phyloP scores from a whole-genome alignment of 2,888 invertebrate genomes.

The Trichogramma evanescens region DNA sequence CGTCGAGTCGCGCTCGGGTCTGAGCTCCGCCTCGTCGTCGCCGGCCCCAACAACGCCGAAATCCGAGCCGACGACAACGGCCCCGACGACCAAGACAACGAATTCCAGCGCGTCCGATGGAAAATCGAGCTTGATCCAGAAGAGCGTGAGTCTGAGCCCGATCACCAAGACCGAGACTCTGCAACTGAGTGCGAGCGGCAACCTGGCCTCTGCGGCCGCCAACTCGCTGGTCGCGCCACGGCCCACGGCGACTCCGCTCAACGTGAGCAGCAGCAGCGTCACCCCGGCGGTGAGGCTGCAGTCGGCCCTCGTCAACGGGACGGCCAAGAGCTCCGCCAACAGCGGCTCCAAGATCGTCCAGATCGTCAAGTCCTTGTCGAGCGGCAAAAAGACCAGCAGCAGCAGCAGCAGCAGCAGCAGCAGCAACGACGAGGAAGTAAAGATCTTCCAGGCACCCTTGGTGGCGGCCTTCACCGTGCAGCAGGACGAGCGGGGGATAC shows the following conservation, averaged over 20 bases:
- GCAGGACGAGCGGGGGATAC: conserved; percentile 71
- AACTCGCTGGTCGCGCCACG: conserved; percentile 35
- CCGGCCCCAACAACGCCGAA: conserved; percentile 14
- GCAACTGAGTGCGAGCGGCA: conserved; percentile 34
- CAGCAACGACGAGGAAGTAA: conserved; percentile 55
- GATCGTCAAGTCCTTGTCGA: background rate
- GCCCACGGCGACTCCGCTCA: conserved; percentile 30
- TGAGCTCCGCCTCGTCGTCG: conserved; percentile 9
- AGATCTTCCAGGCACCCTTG: conserved; percentile 73
- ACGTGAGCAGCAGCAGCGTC: background rate
- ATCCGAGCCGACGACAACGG: conserved; percentile 3
- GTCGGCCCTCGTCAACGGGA: background rate
- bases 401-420: conserved; percentile 43
- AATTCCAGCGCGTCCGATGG: background rate
- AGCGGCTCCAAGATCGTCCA: conserved; percentile 9
- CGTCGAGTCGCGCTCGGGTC: conserved; percentile 20
- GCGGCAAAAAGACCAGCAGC: background rate
- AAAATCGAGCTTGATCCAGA: conserved; percentile 17
- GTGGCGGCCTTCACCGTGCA: conserved; percentile 82
- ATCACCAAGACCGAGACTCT: conserved; percentile 29
- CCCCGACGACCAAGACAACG: background rate
- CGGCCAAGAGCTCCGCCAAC: conserved; percentile 2
- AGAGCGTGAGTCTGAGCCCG: conserved; percentile 28
- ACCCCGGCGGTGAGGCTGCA: background rate
- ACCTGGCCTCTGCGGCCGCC: conserved; percentile 29